Evolutionary conservation across 1,140 invertebrate genomes (phyloP), one percentile per base, ranked within the genome.

Genomic region (Drosophila lowei): DNA sequence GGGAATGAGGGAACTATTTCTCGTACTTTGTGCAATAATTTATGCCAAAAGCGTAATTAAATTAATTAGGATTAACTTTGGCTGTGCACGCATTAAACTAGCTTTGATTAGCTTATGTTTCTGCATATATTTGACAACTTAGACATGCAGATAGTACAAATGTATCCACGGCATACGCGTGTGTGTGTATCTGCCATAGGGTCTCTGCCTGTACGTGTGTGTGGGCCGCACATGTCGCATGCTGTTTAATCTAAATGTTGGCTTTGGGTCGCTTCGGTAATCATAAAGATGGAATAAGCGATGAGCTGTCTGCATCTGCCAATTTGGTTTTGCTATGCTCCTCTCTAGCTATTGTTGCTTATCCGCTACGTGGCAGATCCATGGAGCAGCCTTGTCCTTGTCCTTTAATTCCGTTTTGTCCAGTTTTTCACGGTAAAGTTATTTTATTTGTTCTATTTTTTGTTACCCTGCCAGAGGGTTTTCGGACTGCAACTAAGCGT

Each of bases 31-130:
- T 58, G 71, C 62, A 72, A 88, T 86, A 83, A 86, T 88, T 86
- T 88, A 86, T 88, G 78, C 83, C 83, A 71, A 71, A 83, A 83
- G 78, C 83, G 83, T 86, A 86, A 86, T 86, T 86, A 86, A 88
- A 86, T 86, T 88, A 86, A 86, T 86, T 86, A 86, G 83, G 83
- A 86, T 86, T 86, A 86, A 86, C 83, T 88, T 88, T 86, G 83
- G 83, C 83, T 80, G 83, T 80, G 83, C 83, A 78, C 74, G 83
- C 83, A 86, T 86, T 86, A 86, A 88, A 86, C 78, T 86, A 79
- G 83, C 83, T 81, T 88, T 86, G 83, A 86, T 86, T 86, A 86
- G 83, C 83, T 86, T 86, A 86, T 78, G 77, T 86, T 77, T 52
- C 58, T 75, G 65, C 61, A 56, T 72, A 74, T 58, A 74, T 71